These are phyloP conservation scores for Pheosia gnoma DNA, from an alignment of 2,888 invertebrate species.

Conservation along the genomic window DNA sequence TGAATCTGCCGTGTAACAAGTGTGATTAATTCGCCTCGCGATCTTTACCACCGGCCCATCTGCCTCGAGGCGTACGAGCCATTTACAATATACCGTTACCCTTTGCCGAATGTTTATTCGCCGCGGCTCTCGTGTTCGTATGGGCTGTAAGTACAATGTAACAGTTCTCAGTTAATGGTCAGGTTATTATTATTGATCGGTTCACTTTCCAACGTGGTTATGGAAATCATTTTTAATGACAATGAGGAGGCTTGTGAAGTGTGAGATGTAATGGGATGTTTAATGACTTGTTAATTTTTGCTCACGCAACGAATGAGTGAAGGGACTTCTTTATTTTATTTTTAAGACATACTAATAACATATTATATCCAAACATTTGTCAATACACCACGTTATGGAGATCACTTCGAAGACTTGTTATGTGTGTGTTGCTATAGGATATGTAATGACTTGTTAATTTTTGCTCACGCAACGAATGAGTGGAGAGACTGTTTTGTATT, in stretches of 20 bases:
- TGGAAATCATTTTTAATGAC: constrained; percentile 22
- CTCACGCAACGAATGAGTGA: not conserved
- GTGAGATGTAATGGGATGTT: not conserved
- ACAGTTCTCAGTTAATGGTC: constrained; percentile 38
- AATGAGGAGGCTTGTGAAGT: constrained; percentile 13
- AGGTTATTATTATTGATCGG: constrained; percentile 37
- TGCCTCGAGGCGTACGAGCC: constrained; percentile 55
- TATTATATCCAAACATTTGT: too few species aligned
- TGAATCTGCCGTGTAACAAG: constrained; percentile 70
- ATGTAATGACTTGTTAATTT: too few species aligned
- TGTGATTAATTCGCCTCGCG: constrained; percentile 69
- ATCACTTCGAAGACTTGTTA: too few species aligned
- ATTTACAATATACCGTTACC: constrained; percentile 66
- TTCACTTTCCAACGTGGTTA: constrained; percentile 2
- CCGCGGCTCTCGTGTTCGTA: constrained; percentile 30
- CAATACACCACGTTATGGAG: too few species aligned
- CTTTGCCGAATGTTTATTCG: constrained; percentile 45
- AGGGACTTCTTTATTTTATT: too few species aligned
- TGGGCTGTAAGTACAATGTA: constrained; percentile 31
- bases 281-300: too few species aligned
- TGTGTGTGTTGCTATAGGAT: too few species aligned
- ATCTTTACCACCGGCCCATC: constrained; percentile 59
- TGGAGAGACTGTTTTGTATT: too few species aligned
- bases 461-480: not conserved
- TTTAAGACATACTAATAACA: too few species aligned